Conservation (phyloP, 2,797 vertebrate species). For the Tauraco hartlaubi region DNA sequence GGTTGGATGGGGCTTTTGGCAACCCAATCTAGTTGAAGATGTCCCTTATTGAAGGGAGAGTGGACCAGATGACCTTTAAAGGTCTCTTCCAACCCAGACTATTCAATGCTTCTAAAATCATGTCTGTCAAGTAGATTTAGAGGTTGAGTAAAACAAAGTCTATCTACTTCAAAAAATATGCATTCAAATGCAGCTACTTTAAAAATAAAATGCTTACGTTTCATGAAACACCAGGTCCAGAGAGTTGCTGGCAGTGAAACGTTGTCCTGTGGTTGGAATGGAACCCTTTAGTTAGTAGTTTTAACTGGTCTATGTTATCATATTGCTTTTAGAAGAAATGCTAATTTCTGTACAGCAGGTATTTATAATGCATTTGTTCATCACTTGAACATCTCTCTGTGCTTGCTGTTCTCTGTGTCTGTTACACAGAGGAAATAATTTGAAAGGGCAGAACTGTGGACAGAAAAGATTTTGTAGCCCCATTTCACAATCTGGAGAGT, state of each 20-base stretch:
- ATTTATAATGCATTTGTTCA: background rate
- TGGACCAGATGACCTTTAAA: too few species aligned
- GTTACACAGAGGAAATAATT: background rate
- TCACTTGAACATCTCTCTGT: background rate
- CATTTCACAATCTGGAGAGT: background rate
- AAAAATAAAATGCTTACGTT: accelerated
- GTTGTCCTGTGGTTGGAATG: background rate
- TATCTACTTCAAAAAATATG: background rate
- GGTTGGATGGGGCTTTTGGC: too few species aligned
- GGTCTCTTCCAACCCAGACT: too few species aligned
- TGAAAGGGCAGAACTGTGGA: background rate
- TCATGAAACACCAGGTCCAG: background rate
- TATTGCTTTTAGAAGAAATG: background rate
- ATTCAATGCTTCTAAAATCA: background rate
- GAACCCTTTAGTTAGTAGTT: background rate
- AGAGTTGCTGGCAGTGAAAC: background rate
- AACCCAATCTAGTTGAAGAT: too few species aligned
- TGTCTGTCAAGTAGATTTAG: background rate
- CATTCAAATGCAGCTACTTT: background rate
- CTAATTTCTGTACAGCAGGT: background rate
- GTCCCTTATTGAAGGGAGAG: too few species aligned
- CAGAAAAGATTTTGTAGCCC: background rate
- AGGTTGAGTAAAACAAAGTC: accelerated
- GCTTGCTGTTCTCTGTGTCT: background rate
- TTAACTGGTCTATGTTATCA: background rate